Conservation (phyloP, 2,888 invertebrate species). For the Philaethria dido region DNA sequence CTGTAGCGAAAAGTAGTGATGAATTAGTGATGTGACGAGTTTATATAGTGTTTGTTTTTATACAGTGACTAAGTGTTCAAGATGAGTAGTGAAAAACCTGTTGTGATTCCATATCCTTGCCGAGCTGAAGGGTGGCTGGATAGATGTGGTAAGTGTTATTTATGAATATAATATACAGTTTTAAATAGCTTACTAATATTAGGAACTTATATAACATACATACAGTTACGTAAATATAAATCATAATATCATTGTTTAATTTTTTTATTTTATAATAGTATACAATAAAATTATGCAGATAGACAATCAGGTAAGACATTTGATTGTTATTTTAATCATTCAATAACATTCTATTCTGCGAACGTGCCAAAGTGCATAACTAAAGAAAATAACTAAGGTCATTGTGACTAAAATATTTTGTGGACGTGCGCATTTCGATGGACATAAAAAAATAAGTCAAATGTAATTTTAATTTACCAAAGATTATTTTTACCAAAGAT, state of each 20-base stretch:
- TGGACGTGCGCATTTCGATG: conserved; percentile 6
- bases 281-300: conserved; percentile 5
- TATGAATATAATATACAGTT: not conserved
- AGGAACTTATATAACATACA: too few relatives aligned
- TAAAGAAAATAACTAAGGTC: conserved; percentile 17
- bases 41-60: conserved; percentile 52
- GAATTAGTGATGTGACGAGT: conserved; percentile 47
- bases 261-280: not conserved
- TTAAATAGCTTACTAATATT: not conserved
- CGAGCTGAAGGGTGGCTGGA: conserved; percentile 79
- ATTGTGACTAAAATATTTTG: conserved; percentile 14
- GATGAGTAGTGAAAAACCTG: conserved; percentile 63
- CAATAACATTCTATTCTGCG: conserved; percentile 16
- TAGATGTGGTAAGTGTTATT: conserved; percentile 70
- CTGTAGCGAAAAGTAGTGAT: conserved; percentile 58
- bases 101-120: conserved; percentile 74
- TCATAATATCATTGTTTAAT: not conserved
- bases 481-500: not conserved
- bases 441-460: conserved; percentile 4
- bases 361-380: conserved; percentile 24
- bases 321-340: conserved; percentile 27
- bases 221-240: not conserved
- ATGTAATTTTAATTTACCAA: not conserved
- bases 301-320: conserved; percentile 12
- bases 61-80: conserved; percentile 56